These are phyloP conservation scores for Tetramorium parvispinum DNA, from an alignment of 1,140 invertebrate genomes.

Conservation along the genomic window DNA sequence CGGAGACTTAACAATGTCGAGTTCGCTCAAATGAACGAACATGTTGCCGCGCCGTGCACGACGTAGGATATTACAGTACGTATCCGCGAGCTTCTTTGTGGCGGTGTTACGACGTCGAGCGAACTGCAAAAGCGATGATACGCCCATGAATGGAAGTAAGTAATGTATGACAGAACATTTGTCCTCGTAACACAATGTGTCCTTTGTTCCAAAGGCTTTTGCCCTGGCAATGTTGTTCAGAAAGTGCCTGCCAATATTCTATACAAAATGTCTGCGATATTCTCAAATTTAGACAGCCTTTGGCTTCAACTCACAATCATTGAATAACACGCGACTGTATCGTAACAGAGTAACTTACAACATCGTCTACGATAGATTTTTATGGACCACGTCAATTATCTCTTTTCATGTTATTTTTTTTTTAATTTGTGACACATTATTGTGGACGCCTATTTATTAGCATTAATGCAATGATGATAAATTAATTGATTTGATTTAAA, in stretches of 20 bases:
- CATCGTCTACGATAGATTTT: neutral
- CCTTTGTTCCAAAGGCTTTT: conserved; percentile 25
- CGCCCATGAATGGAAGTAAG: conserved; percentile 37
- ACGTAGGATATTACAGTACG: conserved; percentile 9
- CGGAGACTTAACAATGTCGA: conserved; percentile 15
- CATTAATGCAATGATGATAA: neutral
- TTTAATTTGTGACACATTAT: neutral
- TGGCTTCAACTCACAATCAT: neutral
- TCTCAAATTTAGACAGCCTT: conserved; percentile 44
- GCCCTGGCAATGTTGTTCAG: conserved; percentile 8
- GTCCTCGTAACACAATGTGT: conserved; percentile 23
- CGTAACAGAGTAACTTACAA: neutral
- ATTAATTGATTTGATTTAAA: neutral
- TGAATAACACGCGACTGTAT: conserved; percentile 18
- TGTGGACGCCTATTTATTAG: neutral
- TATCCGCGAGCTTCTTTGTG: conserved; percentile 27
- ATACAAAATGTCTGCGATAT: conserved; percentile 23
- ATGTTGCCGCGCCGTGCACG: neutral
- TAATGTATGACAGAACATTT: conserved; percentile 45
- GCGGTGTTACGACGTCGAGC: neutral
- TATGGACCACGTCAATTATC: neutral
- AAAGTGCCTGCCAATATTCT: conserved; percentile 43
- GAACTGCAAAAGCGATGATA: conserved; percentile 35
- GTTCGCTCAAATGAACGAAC: conserved; percentile 19
- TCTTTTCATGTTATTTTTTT: neutral